phyloP scores from a whole-genome alignment of 2,797 vertebrate species.

The Melanitta fusca region DNA sequence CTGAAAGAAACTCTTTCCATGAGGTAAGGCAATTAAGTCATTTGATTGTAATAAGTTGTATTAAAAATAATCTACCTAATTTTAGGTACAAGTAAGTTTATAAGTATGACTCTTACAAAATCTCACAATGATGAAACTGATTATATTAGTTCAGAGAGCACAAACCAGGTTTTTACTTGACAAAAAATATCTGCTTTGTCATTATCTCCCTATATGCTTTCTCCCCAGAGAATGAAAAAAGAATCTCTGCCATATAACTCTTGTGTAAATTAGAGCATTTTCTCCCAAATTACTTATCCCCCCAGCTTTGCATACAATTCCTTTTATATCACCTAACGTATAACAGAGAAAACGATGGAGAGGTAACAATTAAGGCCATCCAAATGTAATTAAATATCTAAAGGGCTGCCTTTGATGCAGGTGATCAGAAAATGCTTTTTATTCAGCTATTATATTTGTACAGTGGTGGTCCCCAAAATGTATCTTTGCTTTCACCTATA shows the following conservation, averaged over 20 bases:
- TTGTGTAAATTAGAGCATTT: slow-evolving; percentile 17
- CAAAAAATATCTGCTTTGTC: slow-evolving; percentile 44
- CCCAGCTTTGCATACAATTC: not conserved
- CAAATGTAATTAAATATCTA: slow-evolving; percentile 46
- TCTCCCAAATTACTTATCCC: not conserved
- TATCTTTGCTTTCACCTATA: slow-evolving; percentile 43
- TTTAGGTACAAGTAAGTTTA: slow-evolving; percentile 52
- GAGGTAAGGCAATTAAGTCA: slow-evolving; percentile 81
- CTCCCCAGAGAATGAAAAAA: slow-evolving; percentile 2
- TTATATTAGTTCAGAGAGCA: slow-evolving; percentile 40
- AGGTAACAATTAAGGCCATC: slow-evolving; percentile 77
- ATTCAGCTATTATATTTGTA: slow-evolving; percentile 66
- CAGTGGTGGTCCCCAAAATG: slow-evolving; percentile 73
- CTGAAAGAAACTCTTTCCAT: slow-evolving; percentile 62
- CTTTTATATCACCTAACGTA: slow-evolving; percentile 19
- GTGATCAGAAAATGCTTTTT: slow-evolving; percentile 56
- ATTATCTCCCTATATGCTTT: slow-evolving; percentile 45
- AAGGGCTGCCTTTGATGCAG: slow-evolving; percentile 55
- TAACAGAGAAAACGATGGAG: slow-evolving; percentile 36
- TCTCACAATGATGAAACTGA: slow-evolving; percentile 28
- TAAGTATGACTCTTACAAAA: slow-evolving; percentile 31
- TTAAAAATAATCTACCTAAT: slow-evolving; percentile 70
- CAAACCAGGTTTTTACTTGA: slow-evolving; percentile 7
- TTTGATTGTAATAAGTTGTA: slow-evolving; percentile 77
- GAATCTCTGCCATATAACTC: slow-evolving; percentile 26